Percentiles rank a stretch among this genome's conserved stretches.
Evolutionary conservation across 2,113 vertebrate species (phyloP).

Genomic region (Henicopernis longicauda): DNA sequence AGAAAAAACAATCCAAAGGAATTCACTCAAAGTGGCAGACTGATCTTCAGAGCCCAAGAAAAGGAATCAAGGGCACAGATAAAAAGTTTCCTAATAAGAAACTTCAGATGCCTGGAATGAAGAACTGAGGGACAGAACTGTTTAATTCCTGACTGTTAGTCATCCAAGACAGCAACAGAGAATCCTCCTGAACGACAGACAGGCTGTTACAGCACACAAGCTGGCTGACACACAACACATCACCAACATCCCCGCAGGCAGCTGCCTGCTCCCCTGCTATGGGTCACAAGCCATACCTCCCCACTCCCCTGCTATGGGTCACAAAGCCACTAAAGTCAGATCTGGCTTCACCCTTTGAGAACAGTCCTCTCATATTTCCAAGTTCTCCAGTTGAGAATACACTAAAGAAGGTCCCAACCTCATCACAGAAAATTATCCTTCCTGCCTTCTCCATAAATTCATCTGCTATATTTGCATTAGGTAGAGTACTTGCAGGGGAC

Average conservation of each 20-base stretch:
- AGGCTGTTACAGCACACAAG: rapidly evolving
- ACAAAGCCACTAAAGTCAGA: not conserved
- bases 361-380: not conserved
- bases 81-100: not conserved
- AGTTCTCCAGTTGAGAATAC: not conserved
- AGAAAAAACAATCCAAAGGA: not conserved
- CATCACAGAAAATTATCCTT: not conserved
- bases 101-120: rapidly evolving
- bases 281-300: not conserved
- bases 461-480: not conserved
- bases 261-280: not conserved
- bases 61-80: not conserved
- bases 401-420: not conserved
- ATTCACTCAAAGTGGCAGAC: not conserved
- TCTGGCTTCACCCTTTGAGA: not conserved
- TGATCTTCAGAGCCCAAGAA: not conserved
- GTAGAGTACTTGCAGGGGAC: not conserved
- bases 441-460: not conserved
- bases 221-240: not conserved
- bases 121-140: not conserved
- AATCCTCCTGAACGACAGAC: not conserved
- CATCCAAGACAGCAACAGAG: not conserved
- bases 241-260: rapidly evolving
- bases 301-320: not conserved
- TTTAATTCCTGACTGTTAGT: not conserved